Base-by-base conservation (phyloP, 2,797 vertebrate species). In the Argentina silus region DNA sequence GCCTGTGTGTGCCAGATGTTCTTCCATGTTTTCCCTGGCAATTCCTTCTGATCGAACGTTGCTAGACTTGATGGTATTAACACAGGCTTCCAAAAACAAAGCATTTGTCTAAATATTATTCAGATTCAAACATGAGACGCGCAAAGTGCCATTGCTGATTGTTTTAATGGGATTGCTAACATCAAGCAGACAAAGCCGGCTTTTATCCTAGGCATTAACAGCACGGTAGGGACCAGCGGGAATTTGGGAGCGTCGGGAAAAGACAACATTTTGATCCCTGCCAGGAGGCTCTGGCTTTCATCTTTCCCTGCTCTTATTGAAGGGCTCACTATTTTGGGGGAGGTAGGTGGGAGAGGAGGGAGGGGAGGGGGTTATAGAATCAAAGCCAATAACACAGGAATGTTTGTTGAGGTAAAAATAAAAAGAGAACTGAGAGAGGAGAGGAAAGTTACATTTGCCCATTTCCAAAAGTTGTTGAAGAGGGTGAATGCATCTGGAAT, bases 181-280 rank as follows among this genome's bases (percentile, higher is more conserved):
- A 84, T 90, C 81, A 79, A 89, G 85, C 80, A 84, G 71, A 84
- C 85, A 83, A 83, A 77, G 86, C 77, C 6, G 74, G 79, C 88
- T 92, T 92, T 92, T 83, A 91, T 91, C 85, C 89, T 17, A 69
- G 78, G 84, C 91, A 88, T 91, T 91, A 88, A 89, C 90, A 84
- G 81, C 87, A 83, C 84, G 82, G 81, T 86, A 72, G 83, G 85
- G 87, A 90, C 74, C 87, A 81, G 80, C 78, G 75, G 78, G 73
- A 85, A 87, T 86, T 82, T 81, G 77, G 78, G 81, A 82, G 80
- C 82, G 76, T 70, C 75, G 44, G 79, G 55, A 79, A 78, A 84
- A 76, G 59, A 47, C 63, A 44, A 63, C 42, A 75, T 75, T 90
- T 78, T 80, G 43, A 88, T 91, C 84, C 81, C 61, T 85, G 83